A percentile compares a stretch with the other conserved stretches of the same genome.
These are phyloP conservation scores for Keiferia lycopersicella DNA, from an alignment of 2,888 invertebrate genomes.

Conservation along the genomic window DNA sequence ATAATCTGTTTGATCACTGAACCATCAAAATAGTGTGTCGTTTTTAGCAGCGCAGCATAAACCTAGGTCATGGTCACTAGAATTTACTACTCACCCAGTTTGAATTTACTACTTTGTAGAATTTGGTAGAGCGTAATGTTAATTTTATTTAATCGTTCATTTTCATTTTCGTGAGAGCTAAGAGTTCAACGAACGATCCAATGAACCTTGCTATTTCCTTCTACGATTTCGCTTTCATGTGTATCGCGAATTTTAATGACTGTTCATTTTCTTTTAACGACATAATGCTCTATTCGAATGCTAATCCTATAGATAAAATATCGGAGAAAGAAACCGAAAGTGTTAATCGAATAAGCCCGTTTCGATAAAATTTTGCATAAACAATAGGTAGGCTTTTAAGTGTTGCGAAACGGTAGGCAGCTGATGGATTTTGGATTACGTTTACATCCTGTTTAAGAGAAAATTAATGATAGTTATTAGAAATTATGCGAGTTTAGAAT, in stretches of 20 bases:
- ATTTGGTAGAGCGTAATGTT: too few species aligned
- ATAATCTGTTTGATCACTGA: too few species aligned
- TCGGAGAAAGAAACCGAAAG: slow-evolving; percentile 21
- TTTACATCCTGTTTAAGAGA: slow-evolving; percentile 12
- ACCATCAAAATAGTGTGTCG: too few species aligned
- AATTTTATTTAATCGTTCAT: too few species aligned
- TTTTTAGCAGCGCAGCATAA: too few species aligned
- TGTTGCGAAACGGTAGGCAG: slow-evolving; percentile 32
- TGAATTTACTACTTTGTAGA: too few species aligned
- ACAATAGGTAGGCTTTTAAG: slow-evolving; percentile 19
- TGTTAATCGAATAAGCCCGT: slow-evolving; percentile 27
- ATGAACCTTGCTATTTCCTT: not conserved
- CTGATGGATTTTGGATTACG: slow-evolving; percentile 8
- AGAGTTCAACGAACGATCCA: too few species aligned
- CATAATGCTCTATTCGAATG: not conserved
- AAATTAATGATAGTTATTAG: not conserved
- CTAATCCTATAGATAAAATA: slow-evolving; percentile 1
- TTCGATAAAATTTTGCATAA: slow-evolving; percentile 44
- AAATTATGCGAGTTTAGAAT: too few species aligned
- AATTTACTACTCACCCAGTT: too few species aligned
- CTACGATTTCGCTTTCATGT: not conserved
- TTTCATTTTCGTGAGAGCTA: too few species aligned
- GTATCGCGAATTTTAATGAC: not conserved
- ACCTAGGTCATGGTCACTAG: too few species aligned
- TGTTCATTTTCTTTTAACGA: slow-evolving; percentile 1